phyloP scores from a whole-genome alignment of 1,140 invertebrate species.

The Papilio xuthus region DNA sequence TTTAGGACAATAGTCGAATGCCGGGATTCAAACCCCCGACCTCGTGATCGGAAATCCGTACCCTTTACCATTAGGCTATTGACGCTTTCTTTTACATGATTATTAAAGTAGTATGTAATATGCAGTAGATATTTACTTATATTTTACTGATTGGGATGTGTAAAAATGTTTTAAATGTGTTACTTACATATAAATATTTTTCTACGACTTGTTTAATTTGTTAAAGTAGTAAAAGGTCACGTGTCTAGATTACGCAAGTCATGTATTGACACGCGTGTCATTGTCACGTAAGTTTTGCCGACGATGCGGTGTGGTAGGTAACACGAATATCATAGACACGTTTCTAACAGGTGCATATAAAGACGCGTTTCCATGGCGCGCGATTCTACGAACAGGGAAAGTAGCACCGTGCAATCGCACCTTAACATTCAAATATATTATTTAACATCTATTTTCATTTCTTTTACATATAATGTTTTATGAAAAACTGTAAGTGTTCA shows the following conservation, averaged over 20 bases:
- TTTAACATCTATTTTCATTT: too few relatives aligned
- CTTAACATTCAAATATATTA: not conserved
- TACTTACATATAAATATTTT: not conserved
- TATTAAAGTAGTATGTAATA: too few relatives aligned
- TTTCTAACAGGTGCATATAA: not conserved
- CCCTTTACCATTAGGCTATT: too few relatives aligned
- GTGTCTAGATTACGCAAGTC: not conserved
- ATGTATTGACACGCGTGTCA: conserved; percentile 11
- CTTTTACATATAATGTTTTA: too few relatives aligned
- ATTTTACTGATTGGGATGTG: not conserved
- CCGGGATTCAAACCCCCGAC: too few relatives aligned
- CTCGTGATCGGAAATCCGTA: too few relatives aligned
- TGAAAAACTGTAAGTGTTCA: not conserved
- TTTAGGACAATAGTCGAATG: too few relatives aligned
- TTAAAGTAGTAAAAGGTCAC: conserved; percentile 27
- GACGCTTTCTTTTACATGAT: too few relatives aligned
- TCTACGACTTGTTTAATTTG: not conserved
- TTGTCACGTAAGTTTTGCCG: conserved; percentile 25
- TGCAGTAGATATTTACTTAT: too few relatives aligned
- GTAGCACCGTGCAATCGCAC: not conserved
- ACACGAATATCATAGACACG: not conserved
- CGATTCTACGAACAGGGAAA: not conserved
- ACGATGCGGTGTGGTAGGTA: not conserved
- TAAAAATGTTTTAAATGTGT: not conserved
- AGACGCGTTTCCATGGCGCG: not conserved